Conservation (phyloP, 2,113 vertebrate genomes). For the Atherinomorus stipes region DNA sequence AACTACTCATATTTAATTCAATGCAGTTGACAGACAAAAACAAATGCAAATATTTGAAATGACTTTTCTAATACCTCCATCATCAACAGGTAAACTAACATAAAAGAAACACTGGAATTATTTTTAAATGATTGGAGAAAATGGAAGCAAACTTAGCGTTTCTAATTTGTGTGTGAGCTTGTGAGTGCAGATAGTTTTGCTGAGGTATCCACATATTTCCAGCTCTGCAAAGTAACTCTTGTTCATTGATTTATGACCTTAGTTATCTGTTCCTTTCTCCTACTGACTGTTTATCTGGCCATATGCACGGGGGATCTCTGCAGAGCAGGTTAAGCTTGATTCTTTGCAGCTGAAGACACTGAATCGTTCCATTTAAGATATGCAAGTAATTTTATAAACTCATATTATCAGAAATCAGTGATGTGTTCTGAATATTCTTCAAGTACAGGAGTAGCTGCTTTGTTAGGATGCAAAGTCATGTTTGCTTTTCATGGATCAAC, state of each 20-base stretch:
- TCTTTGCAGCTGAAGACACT: constrained; percentile 8
- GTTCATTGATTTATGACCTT: constrained; percentile 43
- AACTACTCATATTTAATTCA: neutral
- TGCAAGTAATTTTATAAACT: neutral
- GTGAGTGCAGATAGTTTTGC: too few relatives aligned
- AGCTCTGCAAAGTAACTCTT: neutral
- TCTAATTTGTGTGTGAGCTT: too few relatives aligned
- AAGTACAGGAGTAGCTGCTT: neutral
- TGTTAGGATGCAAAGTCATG: neutral
- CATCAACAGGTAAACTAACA: neutral
- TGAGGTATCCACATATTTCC: neutral
- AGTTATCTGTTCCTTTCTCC: too few relatives aligned
- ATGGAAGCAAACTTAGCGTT: too few relatives aligned
- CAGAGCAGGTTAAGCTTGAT: constrained; percentile 6
- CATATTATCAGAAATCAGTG: neutral
- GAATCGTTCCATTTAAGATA: constrained; percentile 25
- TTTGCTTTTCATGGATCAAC: neutral
- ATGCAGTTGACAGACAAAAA: neutral
- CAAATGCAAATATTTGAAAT: too few relatives aligned
- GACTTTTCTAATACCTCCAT: too few relatives aligned
- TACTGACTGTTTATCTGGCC: constrained; percentile 23
- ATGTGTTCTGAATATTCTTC: neutral
- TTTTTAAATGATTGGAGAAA: too few relatives aligned
- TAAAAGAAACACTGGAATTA: neutral
- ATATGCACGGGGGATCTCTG: constrained; percentile 24